phyloP scores from a whole-genome alignment of 2,888 invertebrate species.

The Odontothrips loti region DNA sequence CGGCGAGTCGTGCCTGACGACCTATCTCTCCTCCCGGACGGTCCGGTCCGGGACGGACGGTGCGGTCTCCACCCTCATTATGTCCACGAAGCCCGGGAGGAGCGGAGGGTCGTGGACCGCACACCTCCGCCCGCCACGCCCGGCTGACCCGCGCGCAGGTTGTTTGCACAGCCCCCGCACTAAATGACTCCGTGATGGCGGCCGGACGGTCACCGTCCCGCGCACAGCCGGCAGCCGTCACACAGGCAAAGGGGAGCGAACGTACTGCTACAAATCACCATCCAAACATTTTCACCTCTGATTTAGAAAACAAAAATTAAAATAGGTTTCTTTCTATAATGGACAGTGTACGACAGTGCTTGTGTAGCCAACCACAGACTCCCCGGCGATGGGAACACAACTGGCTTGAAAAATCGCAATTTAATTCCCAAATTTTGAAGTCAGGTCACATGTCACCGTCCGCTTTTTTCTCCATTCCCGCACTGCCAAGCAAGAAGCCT shows the following conservation, averaged over 20 bases:
- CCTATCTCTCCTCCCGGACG: background rate
- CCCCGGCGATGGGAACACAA: too few species aligned
- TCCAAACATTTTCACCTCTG: too few species aligned
- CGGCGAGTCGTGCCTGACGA: background rate
- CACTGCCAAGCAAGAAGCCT: too few species aligned
- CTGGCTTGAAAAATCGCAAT: too few species aligned
- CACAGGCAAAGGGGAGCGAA: background rate
- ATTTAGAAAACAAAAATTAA: too few species aligned
- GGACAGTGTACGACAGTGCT: too few species aligned
- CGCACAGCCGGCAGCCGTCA: background rate
- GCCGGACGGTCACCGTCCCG: background rate
- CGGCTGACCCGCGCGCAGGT: background rate
- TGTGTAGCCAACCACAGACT: too few species aligned
- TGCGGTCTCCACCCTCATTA: constrained; percentile 11
- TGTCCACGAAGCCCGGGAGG: background rate
- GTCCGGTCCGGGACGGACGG: background rate
- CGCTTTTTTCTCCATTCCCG: too few species aligned
- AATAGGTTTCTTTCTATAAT: too few species aligned
- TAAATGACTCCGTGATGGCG: background rate
- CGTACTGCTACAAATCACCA: too few species aligned
- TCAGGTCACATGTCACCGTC: too few species aligned
- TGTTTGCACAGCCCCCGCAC: background rate
- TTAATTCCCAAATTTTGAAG: too few species aligned
- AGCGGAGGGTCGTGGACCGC: background rate
- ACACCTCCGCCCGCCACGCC: background rate